A percentile compares a stretch with the other conserved stretches of the same genome.
phyloP scores from a whole-genome alignment of 2,113 vertebrate genomes.

The Elgaria multicarinata region DNA sequence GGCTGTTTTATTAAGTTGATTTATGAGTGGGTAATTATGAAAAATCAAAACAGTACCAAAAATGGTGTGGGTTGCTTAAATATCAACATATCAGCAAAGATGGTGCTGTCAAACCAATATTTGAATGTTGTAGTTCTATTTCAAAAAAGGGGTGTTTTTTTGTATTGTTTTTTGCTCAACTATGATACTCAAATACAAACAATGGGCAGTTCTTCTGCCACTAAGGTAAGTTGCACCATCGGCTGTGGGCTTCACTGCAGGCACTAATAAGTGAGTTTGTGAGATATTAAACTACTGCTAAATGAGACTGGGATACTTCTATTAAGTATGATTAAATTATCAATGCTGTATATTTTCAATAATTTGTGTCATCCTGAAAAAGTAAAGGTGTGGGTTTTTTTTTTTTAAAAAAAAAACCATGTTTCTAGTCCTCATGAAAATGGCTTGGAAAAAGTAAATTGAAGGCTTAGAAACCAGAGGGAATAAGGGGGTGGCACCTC shows the following conservation, averaged over 20 bases:
- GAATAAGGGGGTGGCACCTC: not conserved
- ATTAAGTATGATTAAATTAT: not conserved
- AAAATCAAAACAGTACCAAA: not conserved
- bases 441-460: not conserved
- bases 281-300: not conserved
- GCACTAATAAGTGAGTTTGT: not conserved
- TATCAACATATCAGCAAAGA: not conserved
- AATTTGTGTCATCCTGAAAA: not conserved
- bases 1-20: slow-evolving; percentile 33
- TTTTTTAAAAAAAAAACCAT: not conserved
- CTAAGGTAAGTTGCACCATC: not conserved
- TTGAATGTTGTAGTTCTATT: not conserved
- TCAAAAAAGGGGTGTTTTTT: not conserved
- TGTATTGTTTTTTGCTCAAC: not conserved
- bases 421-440: slow-evolving; percentile 11
- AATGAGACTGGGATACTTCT: not conserved
- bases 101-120: not conserved
- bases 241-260: not conserved
- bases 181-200: not conserved
- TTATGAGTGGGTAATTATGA: slow-evolving; percentile 29
- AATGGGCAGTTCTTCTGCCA: not conserved
- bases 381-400: no score
- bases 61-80: not conserved
- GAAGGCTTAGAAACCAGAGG: not conserved
- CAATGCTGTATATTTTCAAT: not conserved